Evolutionary conservation across 92 coral and sea anemone genomes (phyloP).

Genomic region (Phymanthus crucifer): DNA sequence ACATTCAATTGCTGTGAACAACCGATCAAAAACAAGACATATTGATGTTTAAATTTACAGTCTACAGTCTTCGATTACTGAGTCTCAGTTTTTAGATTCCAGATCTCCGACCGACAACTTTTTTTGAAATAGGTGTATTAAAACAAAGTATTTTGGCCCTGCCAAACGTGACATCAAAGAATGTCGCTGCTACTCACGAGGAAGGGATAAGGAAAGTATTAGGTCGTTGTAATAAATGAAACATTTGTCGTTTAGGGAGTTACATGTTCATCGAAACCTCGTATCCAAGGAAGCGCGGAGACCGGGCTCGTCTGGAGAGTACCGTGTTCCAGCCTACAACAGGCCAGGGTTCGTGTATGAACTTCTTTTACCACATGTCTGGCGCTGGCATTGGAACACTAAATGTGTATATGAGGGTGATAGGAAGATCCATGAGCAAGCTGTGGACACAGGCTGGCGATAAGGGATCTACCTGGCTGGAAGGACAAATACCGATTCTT

Average conservation of each 20-base stretch:
- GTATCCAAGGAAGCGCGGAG: constrained; percentile 81
- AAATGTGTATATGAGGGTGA: constrained; percentile 71
- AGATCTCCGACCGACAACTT: too few relatives aligned
- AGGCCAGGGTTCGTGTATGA: constrained; percentile 80
- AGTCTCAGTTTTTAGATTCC: too few relatives aligned
- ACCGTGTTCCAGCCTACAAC: constrained; percentile 78
- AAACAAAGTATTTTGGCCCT: too few relatives aligned
- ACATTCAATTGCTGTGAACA: too few relatives aligned
- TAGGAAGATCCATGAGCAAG: constrained; percentile 84
- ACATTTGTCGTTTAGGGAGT: constrained; percentile 50
- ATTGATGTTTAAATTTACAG: too few relatives aligned
- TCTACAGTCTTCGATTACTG: too few relatives aligned
- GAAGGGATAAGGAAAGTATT: too few relatives aligned
- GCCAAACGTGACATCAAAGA: too few relatives aligned
- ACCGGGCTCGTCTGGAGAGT: constrained; percentile 92
- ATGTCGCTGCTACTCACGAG: too few relatives aligned
- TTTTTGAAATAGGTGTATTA: too few relatives aligned
- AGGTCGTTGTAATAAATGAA: too few relatives aligned
- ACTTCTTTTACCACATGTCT: constrained; percentile 93
- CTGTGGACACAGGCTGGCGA: constrained; percentile 68
- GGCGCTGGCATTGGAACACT: constrained; percentile 80
- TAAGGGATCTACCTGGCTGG: constrained; percentile 73
- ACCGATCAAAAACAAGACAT: too few relatives aligned
- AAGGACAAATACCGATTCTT: constrained; percentile 72
- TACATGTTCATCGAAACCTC: constrained; percentile 95